Conservation (phyloP, 1,140 invertebrate genomes). For the Drosophila simulans region DNA sequence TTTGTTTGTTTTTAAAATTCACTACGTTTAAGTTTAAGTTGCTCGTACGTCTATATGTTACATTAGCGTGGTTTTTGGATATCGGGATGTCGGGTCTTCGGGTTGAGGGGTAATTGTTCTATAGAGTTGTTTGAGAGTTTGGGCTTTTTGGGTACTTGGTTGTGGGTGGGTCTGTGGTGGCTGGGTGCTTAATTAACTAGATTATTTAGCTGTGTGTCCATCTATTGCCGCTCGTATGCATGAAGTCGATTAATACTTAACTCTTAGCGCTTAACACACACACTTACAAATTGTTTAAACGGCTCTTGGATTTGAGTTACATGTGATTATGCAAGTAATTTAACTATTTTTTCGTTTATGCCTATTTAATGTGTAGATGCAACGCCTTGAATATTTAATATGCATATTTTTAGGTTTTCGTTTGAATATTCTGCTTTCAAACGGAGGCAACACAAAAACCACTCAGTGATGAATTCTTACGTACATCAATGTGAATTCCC, state of each 20-base stretch:
- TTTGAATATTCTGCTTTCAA: constrained; percentile 55
- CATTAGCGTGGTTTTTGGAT: constrained; percentile 46
- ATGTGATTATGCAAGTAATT: constrained; percentile 60
- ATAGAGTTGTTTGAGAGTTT: constrained; percentile 58
- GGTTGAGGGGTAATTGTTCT: constrained; percentile 71
- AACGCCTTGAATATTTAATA: constrained; percentile 75
- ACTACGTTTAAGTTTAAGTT: constrained; percentile 76
- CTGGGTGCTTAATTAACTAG: constrained; percentile 65
- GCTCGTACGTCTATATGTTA: constrained; percentile 70
- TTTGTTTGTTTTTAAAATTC: constrained; percentile 58
- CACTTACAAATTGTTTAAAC: constrained; percentile 71
- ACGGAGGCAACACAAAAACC: too few species aligned
- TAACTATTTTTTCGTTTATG: constrained; percentile 71
- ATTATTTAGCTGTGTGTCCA: constrained; percentile 62
- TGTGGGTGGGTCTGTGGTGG: constrained; percentile 36
- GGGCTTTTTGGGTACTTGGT: constrained; percentile 10
- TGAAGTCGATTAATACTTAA: constrained; percentile 76
- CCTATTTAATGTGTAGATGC: constrained; percentile 65
- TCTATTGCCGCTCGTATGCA: constrained; percentile 54
- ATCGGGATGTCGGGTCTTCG: constrained; percentile 16
- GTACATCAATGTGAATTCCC: too few species aligned
- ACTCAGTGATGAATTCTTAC: too few species aligned
- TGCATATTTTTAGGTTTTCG: constrained; percentile 60
- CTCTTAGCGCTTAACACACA: constrained; percentile 75
- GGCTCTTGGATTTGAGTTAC: constrained; percentile 61